These are phyloP conservation scores for Decapterus maruadsi DNA, from an alignment of 2,797 vertebrate species.

Conservation along the genomic window DNA sequence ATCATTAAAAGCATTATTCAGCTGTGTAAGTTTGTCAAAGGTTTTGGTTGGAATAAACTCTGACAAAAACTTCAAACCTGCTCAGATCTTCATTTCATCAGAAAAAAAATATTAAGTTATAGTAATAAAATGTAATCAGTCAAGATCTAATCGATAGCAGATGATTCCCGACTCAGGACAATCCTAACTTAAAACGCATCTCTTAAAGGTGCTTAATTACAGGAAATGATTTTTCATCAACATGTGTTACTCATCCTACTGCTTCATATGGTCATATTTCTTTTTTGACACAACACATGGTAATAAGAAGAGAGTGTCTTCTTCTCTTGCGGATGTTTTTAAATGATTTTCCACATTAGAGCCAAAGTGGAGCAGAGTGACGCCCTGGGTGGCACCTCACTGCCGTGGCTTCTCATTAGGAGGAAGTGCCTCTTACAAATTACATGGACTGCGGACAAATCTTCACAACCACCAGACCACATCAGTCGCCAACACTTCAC, in stretches of 20 bases:
- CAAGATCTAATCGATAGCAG: background rate
- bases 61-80: background rate
- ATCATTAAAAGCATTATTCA: background rate
- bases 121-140: background rate
- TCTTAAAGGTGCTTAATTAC: background rate
- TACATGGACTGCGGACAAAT: constrained; percentile 44
- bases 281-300: background rate
- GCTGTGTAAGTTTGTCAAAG: background rate
- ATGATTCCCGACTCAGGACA: background rate
- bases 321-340: background rate
- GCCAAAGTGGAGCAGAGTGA: background rate
- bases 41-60: background rate
- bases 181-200: background rate
- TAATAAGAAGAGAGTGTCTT: background rate
- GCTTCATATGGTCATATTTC: background rate
- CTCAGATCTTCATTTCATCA: no score
- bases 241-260: background rate
- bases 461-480: constrained; percentile 64
- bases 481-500: constrained; percentile 50
- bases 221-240: background rate
- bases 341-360: background rate
- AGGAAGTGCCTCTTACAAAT: constrained; percentile 62
- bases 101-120: background rate
- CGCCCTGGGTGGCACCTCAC: constrained; percentile 28
- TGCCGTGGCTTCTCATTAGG: constrained; percentile 47